Percentiles rank a stretch among this genome's conserved stretches.
Conservation (phyloP, 1,140 invertebrate genomes). For the Elymnias hypermnestra region DNA sequence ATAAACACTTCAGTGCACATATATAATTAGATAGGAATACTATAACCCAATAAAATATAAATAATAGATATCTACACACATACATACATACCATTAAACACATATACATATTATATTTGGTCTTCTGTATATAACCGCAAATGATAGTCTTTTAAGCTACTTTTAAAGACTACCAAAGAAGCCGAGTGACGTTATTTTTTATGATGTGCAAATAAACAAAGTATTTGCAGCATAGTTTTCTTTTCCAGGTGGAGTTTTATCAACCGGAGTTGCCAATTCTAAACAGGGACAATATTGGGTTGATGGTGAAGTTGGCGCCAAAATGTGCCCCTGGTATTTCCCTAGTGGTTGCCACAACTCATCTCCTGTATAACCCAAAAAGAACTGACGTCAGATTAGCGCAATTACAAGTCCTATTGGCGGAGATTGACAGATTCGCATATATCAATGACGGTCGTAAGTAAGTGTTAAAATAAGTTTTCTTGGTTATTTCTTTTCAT, state of each 20-base stretch:
- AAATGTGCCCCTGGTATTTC: conserved; percentile 66
- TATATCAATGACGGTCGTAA: conserved; percentile 66
- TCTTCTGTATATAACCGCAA: too few species aligned
- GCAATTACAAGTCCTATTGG: conserved; percentile 87
- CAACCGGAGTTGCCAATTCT: conserved; percentile 78
- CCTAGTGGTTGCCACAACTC: conserved; percentile 92
- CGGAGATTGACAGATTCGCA: conserved; percentile 89
- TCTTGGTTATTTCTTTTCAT: too few species aligned
- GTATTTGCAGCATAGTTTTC: too few species aligned
- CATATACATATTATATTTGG: not conserved
- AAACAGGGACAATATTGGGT: conserved; percentile 91
- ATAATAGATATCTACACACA: too few species aligned
- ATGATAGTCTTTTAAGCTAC: too few species aligned
- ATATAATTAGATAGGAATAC: too few species aligned
- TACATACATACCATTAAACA: too few species aligned
- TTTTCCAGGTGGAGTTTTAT: conserved; percentile 74
- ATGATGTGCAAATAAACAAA: too few species aligned
- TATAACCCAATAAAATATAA: too few species aligned
- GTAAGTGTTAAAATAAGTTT: conserved; percentile 28
- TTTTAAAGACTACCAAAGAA: too few species aligned
- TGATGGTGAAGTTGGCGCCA: conserved; percentile 85
- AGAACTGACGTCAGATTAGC: conserved; percentile 92
- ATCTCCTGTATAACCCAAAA: conserved; percentile 94
- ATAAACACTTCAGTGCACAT: too few species aligned
- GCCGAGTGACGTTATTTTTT: too few species aligned